Evolutionary conservation across 1,140 invertebrate genomes (phyloP), one percentile per base, ranked within the genome.

Genomic region (Cherax destructor): DNA sequence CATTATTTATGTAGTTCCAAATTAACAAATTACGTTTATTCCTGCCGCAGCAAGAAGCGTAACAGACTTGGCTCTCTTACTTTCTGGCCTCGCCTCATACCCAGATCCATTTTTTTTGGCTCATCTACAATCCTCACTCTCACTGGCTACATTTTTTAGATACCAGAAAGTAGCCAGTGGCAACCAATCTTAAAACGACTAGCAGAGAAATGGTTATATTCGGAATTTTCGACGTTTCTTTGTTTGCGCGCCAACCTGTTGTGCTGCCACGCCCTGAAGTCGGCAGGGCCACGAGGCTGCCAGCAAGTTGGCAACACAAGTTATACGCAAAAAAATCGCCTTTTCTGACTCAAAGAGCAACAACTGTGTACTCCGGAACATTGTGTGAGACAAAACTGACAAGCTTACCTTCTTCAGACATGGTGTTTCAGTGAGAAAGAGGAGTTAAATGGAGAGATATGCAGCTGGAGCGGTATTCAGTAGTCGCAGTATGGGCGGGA

Each of bases 401-500:
- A n/a, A 74, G 69, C 69, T 74, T 74, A 74, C 69, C 69, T 74
- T 74, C 69, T 30, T 74, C 69, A 10, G 69, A 74, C 69, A 74
- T 74, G 69, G 24, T 74, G 69, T 74, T 74, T 74, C n/a, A 74
- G 69, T 74, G 69, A 21, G 69, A 74, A 74, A 74, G 69, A 74
- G 69, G 69, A 21, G 69, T 74, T 30, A 74, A 74, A 74, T 74
- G 69, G 16, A 74, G 69, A 74, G 69, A 74, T 74, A 74, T 74
- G 69, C 69, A 74, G 69, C 69, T 74, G 69, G 69, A 30, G 69
- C 69, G 21, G 69, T 74, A 74, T 74, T 74, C 69, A 74, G 69
- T 74, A 74, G 69, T 74, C 69, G 24, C 69, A 74, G 69, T 74
- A 74, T 74, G 69, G 69, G 69, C 69, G 69, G 69, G 69, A 74